Base-by-base conservation (phyloP, 2,888 invertebrate genomes). In the Pseudococcus longispinus region DNA sequence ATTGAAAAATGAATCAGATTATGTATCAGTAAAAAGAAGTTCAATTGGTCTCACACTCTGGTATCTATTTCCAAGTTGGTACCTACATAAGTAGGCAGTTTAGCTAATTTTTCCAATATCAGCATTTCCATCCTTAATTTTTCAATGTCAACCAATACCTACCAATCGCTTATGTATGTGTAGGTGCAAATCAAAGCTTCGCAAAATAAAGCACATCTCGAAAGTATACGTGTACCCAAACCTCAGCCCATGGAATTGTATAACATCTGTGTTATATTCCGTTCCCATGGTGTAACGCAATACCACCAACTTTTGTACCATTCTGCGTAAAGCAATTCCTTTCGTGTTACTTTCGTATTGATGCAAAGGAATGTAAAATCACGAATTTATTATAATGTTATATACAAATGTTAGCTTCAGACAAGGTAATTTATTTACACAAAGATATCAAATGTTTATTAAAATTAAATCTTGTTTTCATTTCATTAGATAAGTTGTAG, bases 281-380 rank as follows among this genome's bases (percentile, higher is more conserved):
- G 85, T 86, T 86, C 85, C 86, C 86, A 86, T 86, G 86, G 86
- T 80, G 74, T 74, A 65, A 51, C 29, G 51, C 32, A 26, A 80
- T 85, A 77, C 55, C 32, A 55, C 20, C 20, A 55, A 85, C 77
- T 44, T 77, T 86, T 80, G 86, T 86, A 86, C 86, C 86, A 86
- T 46, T 74, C 86, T 80, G 80, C 86, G 86, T 77, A 86, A 86
- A 77, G 86, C 51, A 20, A 55, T 37, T 60, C 42, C 83, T 55
- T 83, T 51, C 55, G 55, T n/a, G 83, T 83, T 83, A 20, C 2
- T 15, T 83, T 9, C n/a, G 23, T 83, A 55, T 44, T 26, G 82
- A 55, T 83, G 51, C 51, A 32, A 51, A 29, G 32, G 83, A 83
- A 83, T 83, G 51, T 83, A 51, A 32, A 55, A n/a, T 55, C 15